These are phyloP conservation scores for Crypturellus tataupa DNA, from an alignment of 2,797 vertebrate genomes.

Conservation along the genomic window DNA sequence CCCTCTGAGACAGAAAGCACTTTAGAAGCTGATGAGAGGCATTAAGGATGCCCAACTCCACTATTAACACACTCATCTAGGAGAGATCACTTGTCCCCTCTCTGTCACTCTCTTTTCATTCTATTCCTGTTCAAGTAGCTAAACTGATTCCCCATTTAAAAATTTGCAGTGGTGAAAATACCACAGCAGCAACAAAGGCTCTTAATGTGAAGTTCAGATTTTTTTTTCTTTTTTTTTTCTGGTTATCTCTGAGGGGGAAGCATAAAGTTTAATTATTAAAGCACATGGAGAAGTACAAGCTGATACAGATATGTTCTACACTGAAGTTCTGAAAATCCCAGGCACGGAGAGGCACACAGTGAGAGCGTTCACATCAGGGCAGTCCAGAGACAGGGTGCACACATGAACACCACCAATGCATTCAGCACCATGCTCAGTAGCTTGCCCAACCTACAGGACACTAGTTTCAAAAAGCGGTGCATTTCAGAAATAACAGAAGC, in stretches of 20 bases:
- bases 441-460: fast-evolving
- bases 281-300: neutral
- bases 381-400: neutral
- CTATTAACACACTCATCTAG: neutral
- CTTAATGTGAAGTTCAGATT: fast-evolving
- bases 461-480: neutral
- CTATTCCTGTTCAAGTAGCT: neutral
- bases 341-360: neutral
- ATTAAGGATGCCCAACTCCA: neutral
- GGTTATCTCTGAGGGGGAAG: neutral
- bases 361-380: fast-evolving
- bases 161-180: neutral
- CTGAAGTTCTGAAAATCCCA: neutral
- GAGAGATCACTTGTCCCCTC: neutral
- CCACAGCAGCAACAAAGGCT: neutral
- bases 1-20: neutral
- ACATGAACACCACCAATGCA: fast-evolving
- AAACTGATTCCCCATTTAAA: neutral
- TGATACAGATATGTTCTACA: neutral
- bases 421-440: neutral
- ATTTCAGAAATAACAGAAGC: conserved; percentile 2
- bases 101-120: neutral
- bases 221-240: neutral
- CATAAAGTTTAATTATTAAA: neutral
- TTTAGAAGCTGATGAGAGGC: neutral